phyloP scores from a whole-genome alignment of 1,140 invertebrate species.

The Achroia grisella region DNA sequence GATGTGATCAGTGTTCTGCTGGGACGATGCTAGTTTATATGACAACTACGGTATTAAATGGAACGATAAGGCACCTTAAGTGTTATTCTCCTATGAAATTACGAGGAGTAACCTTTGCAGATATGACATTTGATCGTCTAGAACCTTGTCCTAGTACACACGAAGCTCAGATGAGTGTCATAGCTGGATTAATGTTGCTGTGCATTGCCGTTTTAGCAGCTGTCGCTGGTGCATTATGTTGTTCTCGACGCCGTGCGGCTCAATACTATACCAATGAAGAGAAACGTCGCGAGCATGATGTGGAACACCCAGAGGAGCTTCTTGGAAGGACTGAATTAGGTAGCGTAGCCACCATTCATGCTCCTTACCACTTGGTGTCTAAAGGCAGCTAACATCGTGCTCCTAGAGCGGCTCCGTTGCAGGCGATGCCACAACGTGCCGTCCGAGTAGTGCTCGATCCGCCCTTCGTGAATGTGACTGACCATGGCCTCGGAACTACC shows the following conservation, averaged over 20 bases:
- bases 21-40: slow-evolving; percentile 72
- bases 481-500: slow-evolving; percentile 14
- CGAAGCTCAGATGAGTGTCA: slow-evolving; percentile 74
- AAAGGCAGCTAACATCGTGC: slow-evolving; percentile 55
- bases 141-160: slow-evolving; percentile 71
- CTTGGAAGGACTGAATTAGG: slow-evolving; percentile 44
- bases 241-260: slow-evolving; percentile 77
- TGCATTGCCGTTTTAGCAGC: slow-evolving; percentile 71
- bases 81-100: slow-evolving; percentile 73
- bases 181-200: slow-evolving; percentile 74
- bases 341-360: slow-evolving; percentile 57
- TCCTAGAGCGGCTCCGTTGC: slow-evolving; percentile 26
- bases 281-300: slow-evolving; percentile 73
- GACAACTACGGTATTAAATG: slow-evolving; percentile 71
- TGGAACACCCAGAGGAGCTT: slow-evolving; percentile 63
- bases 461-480: slow-evolving; percentile 13
- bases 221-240: slow-evolving; percentile 71
- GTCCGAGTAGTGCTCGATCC: slow-evolving; percentile 24
- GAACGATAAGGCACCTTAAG: slow-evolving; percentile 60
- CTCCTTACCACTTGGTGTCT: slow-evolving; percentile 47
- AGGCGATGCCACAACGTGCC: slow-evolving; percentile 19
- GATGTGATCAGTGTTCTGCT: slow-evolving; percentile 79
- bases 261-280: slow-evolving; percentile 84
- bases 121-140: slow-evolving; percentile 64
- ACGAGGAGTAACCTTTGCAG: slow-evolving; percentile 65